Evolutionary conservation across 2,113 vertebrate species (phyloP).

Genomic region (Rattus norvegicus): DNA sequence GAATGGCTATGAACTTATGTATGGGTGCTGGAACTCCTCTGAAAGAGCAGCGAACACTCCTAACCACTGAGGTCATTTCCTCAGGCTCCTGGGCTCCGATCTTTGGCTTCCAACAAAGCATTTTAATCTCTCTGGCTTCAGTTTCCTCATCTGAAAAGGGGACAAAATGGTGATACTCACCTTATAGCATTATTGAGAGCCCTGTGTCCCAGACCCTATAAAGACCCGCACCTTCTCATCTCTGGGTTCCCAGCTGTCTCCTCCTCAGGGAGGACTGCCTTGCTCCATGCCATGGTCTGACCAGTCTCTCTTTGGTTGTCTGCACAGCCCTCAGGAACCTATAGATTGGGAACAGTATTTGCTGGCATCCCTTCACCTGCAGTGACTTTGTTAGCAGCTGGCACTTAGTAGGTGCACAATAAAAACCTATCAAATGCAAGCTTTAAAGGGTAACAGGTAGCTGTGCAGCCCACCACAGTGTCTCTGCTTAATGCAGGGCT

Average conservation of each 20-base stretch:
- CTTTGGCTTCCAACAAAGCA: background rate
- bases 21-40: background rate
- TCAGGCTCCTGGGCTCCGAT: background rate
- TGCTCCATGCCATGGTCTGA: rapidly evolving
- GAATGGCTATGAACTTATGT: too few species aligned
- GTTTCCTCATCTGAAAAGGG: constrained; percentile 4
- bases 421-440: background rate
- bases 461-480: background rate
- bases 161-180: background rate
- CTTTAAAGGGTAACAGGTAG: background rate
- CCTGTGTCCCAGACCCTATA: background rate
- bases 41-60: background rate
- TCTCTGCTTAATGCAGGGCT: background rate
- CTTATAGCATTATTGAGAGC: background rate
- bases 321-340: too few species aligned
- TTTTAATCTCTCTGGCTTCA: background rate
- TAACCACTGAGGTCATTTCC: background rate
- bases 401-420: background rate
- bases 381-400: background rate
- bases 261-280: background rate
- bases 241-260: background rate
- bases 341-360: background rate
- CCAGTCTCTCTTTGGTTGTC: background rate
- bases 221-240: background rate
- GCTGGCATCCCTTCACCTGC: background rate